phyloP scores from a whole-genome alignment of 2,888 invertebrate genomes.

The Orthosia gothica region DNA sequence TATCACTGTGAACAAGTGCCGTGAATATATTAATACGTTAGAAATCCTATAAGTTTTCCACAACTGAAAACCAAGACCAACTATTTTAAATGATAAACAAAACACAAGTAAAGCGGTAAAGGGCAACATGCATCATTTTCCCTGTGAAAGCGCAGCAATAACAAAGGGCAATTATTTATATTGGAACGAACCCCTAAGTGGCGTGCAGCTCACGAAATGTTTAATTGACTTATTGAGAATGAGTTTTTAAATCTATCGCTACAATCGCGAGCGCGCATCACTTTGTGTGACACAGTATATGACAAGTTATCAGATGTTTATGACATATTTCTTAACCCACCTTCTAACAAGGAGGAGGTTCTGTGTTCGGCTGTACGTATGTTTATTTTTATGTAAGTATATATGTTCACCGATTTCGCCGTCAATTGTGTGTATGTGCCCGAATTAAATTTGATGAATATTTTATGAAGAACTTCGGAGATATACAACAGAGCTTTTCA shows the following conservation, averaged over 20 bases:
- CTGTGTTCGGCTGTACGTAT: no score
- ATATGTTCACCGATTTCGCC: no score
- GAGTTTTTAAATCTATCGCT: constrained; percentile 87
- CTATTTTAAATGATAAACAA: background rate
- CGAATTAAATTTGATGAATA: no score
- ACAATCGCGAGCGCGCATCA: constrained; percentile 84
- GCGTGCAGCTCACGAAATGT: constrained; percentile 87
- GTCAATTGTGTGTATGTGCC: no score
- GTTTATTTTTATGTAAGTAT: no score
- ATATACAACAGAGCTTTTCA: no score
- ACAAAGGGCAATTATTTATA: constrained; percentile 89
- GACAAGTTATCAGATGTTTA: constrained; percentile 51
- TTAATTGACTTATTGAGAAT: constrained; percentile 92
- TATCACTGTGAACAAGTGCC: background rate
- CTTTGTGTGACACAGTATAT: constrained; percentile 72
- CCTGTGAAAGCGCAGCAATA: constrained; percentile 79
- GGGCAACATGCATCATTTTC: constrained; percentile 68
- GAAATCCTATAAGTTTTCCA: background rate
- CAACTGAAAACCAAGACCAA: background rate
- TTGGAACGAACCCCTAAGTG: constrained; percentile 86
- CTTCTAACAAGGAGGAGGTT: no score
- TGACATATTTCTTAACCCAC: no score
- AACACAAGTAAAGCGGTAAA: constrained; percentile 16
- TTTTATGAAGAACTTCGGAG: no score
- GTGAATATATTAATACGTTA: background rate